Evolutionary conservation across 2,113 vertebrate genomes (phyloP), one percentile per base, ranked within the genome.

Genomic region (Neotoma lepida): DNA sequence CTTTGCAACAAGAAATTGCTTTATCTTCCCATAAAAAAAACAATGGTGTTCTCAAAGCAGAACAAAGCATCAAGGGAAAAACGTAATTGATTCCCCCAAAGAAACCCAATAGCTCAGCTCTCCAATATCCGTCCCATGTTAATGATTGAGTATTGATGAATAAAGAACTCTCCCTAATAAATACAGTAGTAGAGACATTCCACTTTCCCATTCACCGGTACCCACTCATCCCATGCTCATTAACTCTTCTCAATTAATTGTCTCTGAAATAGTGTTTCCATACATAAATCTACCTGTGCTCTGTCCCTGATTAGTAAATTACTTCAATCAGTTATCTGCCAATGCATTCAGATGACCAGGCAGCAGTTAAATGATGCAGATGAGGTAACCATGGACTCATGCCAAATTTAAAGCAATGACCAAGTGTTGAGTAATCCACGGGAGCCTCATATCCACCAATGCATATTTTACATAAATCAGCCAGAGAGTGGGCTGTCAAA

Each of bases 21-120:
- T 96, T 95, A 98, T 97, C 96, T 98, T 98, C 96, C 26, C 93
- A 94, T 86, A 90, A 97, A 98, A 97, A 96, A 98, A 97, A 96
- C 93, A 97, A 97, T 73, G 95, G 89, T 95, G 96, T 97, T 94
- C 96, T 97, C 97, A 97, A 97, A 97, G 93, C 84, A 97, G 96
- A 96, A 95, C 70, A 97, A 98, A 97, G 93, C 95, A 97, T 85
- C 86, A 95, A 98, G 86, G 96, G 90, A 68, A 61, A 71, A 94
- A 81, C 86, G 96, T 98, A 96, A 44, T 70, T 96, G 96, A 97
- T 98, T 97, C 94, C 41, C 94, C 0, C 8, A 97, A 96, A 80
- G 95, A 97, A 78, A 15, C 54, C 44, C 96, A 97, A 97, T 97
- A 98, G 95, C 93, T 14, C 30, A 82, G 86, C 90, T 96, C 39